Base-by-base conservation (phyloP, 2,888 invertebrate genomes). In the Mesoligia furuncula region DNA sequence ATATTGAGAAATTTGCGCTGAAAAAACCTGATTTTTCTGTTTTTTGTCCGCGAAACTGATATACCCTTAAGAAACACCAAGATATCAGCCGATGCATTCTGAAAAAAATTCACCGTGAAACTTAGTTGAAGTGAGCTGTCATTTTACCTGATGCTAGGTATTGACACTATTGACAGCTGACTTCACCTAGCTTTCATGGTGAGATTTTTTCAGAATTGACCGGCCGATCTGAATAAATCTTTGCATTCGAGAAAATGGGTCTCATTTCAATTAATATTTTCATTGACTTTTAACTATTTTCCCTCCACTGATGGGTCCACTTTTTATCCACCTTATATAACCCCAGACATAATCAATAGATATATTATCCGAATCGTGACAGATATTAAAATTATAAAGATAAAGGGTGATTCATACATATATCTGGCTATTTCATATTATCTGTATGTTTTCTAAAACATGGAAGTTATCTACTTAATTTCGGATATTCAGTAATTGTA, bases 321-420 rank as follows among this genome's bases (percentile, higher is more conserved):
- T 73, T 70, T 54, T 45, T 45, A 48, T 51, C 24, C 42, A 71
- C 2, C 24, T 5, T 62, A 24, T 39, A 54, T n/a, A 39, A 24
- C 17, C 6, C 24, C 45, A 80, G 24, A 27, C 24, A 45, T 54
- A 54, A 54, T 48, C 24, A 48, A 39, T 31, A 48, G 27, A 27
- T 36, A 76, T 11, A 13, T 5, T 54, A 67, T 76, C 17, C 13
- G 8, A 80, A 64, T 64, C 39, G 62, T 80, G 64, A 39, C 73
- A 57, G 20, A 65, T 80, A 54, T 24, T 15, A 5, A n/a, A 11
- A 57, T 54, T 39, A 24, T 57, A 64, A 31, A 72, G 45, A 78
- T 80, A 80, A 64, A 54, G n/a, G 27, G 2, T 72, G 73, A 54
- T 27, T 72, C 54, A 54, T 62, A 59, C 54, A 54, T 62, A 59